A percentile compares a stretch with the other conserved stretches of the same genome.
phyloP scores from a whole-genome alignment of 2,888 invertebrate species.

The Acronicta aceris region DNA sequence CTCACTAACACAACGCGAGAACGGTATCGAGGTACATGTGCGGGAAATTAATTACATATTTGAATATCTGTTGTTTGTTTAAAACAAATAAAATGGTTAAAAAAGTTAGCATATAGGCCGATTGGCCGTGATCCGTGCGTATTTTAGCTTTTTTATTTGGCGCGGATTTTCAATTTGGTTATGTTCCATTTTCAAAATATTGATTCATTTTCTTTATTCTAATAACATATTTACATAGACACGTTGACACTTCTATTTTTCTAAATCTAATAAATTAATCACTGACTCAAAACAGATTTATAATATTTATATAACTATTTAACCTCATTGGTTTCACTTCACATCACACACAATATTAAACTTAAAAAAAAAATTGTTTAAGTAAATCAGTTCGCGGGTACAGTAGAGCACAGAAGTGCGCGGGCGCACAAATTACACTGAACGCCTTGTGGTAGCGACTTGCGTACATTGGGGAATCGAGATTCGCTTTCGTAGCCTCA shows the following conservation, averaged over 20 bases:
- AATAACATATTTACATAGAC: too few relatives aligned
- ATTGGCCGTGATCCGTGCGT: too few relatives aligned
- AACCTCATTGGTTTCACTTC: slow-evolving; percentile 40
- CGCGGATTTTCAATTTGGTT: too few relatives aligned
- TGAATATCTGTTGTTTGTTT: slow-evolving; percentile 22
- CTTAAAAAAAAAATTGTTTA: slow-evolving; percentile 15
- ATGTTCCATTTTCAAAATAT: too few relatives aligned
- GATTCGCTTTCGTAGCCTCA: slow-evolving; percentile 84
- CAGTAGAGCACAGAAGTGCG: slow-evolving; percentile 63
- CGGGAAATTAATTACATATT: slow-evolving; percentile 33
- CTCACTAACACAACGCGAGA: slow-evolving; percentile 18
- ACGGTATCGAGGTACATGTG: slow-evolving; percentile 35
- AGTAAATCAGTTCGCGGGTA: slow-evolving; percentile 41
- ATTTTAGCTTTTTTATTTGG: too few relatives aligned
- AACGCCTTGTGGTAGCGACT: slow-evolving; percentile 64
- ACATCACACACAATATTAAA: slow-evolving; percentile 40
- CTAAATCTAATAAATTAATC: too few relatives aligned
- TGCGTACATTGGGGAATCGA: slow-evolving; percentile 79
- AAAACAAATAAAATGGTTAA: slow-evolving; percentile 14
- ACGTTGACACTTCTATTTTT: too few relatives aligned
- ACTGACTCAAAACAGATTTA: slow-evolving; percentile 20
- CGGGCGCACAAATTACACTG: slow-evolving; percentile 84
- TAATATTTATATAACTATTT: slow-evolving; percentile 4
- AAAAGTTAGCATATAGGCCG: neutral
- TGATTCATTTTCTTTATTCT: too few relatives aligned